Conservation (phyloP, 2,888 invertebrate species). For the Monopis laevigella region DNA sequence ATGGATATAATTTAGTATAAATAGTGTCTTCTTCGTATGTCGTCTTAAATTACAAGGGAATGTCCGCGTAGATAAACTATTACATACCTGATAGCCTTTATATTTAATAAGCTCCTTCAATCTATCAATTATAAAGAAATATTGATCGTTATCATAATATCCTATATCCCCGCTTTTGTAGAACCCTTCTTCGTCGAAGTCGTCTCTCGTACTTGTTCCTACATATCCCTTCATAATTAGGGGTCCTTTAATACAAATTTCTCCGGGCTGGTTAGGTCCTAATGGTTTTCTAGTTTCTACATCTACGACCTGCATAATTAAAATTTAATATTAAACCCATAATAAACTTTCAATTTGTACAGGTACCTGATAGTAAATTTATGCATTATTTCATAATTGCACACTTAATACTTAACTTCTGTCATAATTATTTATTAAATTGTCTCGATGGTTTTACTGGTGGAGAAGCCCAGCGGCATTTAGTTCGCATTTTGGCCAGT, state of each 20-base stretch:
- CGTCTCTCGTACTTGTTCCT: constrained; percentile 68
- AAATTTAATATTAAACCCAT: no score
- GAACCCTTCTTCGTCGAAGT: constrained; percentile 81
- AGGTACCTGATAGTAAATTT: no score
- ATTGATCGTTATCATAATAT: constrained; percentile 42
- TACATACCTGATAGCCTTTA: constrained; percentile 44
- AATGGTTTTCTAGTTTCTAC: constrained; percentile 67
- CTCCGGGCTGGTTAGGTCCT: constrained; percentile 76
- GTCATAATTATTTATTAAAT: no score
- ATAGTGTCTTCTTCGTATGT: no score
- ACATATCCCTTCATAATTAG: constrained; percentile 85
- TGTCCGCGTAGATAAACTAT: background rate
- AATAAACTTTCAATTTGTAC: no score
- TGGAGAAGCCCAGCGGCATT: no score
- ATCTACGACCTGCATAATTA: constrained; percentile 57
- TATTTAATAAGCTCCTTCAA: constrained; percentile 53
- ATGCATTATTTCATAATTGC: no score
- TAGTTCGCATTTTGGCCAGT: no score
- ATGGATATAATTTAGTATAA: no score
- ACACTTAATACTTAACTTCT: no score
- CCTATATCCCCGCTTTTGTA: constrained; percentile 71
- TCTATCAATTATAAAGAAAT: constrained; percentile 42
- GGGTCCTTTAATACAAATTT: constrained; percentile 81
- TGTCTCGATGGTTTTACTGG: no score
- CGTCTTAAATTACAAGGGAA: no score